phyloP scores from a whole-genome alignment of 2,113 vertebrate genomes.

The Gobiocypris rarus region DNA sequence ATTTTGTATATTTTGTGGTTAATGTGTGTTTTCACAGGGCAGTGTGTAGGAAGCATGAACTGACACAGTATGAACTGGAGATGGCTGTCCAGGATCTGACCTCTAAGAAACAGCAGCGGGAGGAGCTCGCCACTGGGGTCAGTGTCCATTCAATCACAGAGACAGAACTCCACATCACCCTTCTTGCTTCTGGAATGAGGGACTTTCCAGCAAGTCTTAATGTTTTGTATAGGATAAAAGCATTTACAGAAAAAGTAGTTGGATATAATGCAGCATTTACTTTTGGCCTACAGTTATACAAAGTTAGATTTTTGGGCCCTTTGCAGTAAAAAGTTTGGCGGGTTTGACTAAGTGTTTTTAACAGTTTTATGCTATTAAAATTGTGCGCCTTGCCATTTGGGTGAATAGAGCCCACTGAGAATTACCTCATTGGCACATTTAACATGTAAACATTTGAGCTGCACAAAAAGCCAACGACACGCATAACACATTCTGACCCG shows the following conservation, averaged over 20 bases:
- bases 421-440: slow-evolving; percentile 9
- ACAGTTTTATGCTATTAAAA: not conserved
- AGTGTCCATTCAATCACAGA: slow-evolving; percentile 51
- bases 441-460: slow-evolving; percentile 7
- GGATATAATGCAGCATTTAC: not conserved
- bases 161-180: slow-evolving; percentile 22
- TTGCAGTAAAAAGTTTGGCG: not conserved
- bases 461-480: not conserved
- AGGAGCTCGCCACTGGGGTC: slow-evolving; percentile 92
- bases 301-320: not conserved
- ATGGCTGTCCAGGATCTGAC: slow-evolving; percentile 85
- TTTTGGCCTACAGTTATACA: not conserved
- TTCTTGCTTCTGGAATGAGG: slow-evolving; percentile 6
- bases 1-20: not conserved
- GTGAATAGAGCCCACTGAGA: not conserved
- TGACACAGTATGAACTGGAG: slow-evolving; percentile 93
- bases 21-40: slow-evolving; percentile 75
- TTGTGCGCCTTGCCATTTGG: too few species aligned
- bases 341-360: not conserved
- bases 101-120: slow-evolving; percentile 92
- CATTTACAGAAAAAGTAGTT: not conserved
- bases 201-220: not conserved
- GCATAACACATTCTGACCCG: not conserved
- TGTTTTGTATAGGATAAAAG: not conserved
- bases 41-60: slow-evolving; percentile 93